phyloP scores from a whole-genome alignment of 2,888 invertebrate genomes.

The Podotricha telesiphe region DNA sequence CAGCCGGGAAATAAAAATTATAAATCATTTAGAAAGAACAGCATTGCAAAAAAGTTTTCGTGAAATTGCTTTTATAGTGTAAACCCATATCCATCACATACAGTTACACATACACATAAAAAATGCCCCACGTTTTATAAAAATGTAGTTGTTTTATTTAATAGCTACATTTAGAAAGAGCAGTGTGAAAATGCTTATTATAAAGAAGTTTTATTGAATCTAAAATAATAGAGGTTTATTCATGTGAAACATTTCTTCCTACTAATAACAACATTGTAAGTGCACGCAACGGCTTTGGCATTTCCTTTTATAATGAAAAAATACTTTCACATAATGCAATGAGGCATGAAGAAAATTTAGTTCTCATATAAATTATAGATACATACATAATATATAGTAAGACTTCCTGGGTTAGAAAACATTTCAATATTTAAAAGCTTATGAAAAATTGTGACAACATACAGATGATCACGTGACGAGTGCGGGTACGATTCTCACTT shows the following conservation, averaged over 20 bases:
- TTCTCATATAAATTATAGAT: too few relatives aligned
- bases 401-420: too few relatives aligned
- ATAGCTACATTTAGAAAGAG: neutral
- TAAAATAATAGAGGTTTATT: neutral
- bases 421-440: too few relatives aligned
- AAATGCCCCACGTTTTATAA: neutral
- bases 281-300: neutral
- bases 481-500: too few relatives aligned
- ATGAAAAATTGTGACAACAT: too few relatives aligned
- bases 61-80: too few relatives aligned
- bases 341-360: neutral
- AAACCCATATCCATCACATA: too few relatives aligned
- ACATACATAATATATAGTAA: too few relatives aligned
- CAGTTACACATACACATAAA: neutral
- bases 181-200: neutral
- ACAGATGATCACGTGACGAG: too few relatives aligned
- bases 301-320: neutral
- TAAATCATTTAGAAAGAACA: too few relatives aligned
- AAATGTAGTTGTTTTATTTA: neutral
- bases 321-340: neutral
- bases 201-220: neutral
- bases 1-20: too few relatives aligned
- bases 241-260: slow-evolving; percentile 11
- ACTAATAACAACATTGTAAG: slow-evolving; percentile 5
- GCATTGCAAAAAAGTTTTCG: too few relatives aligned